Percentiles rank a stretch among this genome's conserved stretches.
Evolutionary conservation across 2,797 vertebrate species (phyloP).

Genomic region (Lagorchestes hirsutus): DNA sequence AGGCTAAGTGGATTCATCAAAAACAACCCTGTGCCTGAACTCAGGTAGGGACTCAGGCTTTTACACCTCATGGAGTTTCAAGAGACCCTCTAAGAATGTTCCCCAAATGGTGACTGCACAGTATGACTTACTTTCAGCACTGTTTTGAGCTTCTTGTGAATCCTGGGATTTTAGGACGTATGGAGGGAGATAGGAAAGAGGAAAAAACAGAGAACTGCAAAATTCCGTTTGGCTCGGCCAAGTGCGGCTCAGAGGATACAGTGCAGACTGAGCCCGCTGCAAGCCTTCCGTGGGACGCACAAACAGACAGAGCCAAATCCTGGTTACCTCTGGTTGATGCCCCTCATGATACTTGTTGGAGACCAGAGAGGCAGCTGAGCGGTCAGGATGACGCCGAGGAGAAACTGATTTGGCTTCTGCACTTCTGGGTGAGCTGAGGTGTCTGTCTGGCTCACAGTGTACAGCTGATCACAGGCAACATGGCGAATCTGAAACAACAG

Average conservation of each 20-base stretch:
- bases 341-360: constrained; percentile 98
- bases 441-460: constrained; percentile 98
- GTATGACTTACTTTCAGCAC: too few relatives aligned
- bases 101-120: neutral
- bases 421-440: constrained; percentile 94
- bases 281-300: too few relatives aligned
- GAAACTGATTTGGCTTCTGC: constrained; percentile 97
- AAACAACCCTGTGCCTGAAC: too few relatives aligned
- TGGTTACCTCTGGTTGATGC: constrained; percentile 96
- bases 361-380: constrained; percentile 99
- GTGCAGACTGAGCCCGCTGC: too few relatives aligned
- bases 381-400: constrained; percentile 93
- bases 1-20: neutral
- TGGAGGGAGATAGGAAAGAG: neutral
- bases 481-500: constrained; percentile 92
- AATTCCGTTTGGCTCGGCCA: neutral
- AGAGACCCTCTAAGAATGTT: neutral
- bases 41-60: too few relatives aligned
- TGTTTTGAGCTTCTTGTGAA: neutral
- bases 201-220: neutral
- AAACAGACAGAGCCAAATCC: neutral
- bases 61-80: too few relatives aligned
- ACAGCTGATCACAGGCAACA: constrained; percentile 97
- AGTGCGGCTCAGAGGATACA: too few relatives aligned
- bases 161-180: neutral